These are phyloP conservation scores for Sebastes ruberrimus DNA, from an alignment of 2,797 vertebrate species.

Conservation along the genomic window DNA sequence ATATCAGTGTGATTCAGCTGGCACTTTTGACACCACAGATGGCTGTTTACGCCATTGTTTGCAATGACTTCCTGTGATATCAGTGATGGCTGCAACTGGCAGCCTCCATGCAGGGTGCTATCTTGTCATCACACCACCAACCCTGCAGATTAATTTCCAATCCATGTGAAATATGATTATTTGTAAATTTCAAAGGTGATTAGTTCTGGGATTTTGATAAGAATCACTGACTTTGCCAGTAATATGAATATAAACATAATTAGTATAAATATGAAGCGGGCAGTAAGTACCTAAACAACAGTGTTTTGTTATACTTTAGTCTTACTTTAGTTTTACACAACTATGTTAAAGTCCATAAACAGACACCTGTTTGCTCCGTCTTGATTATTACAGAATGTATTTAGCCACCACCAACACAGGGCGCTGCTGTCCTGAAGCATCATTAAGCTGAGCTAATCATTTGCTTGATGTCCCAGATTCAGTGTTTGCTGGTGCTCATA, in stretches of 20 bases:
- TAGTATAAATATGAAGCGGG: background rate
- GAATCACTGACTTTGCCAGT: background rate
- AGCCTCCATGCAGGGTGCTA: background rate
- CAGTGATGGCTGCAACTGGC: conserved; percentile 36
- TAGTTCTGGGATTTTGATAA: background rate
- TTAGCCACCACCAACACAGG: background rate
- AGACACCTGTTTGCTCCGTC: background rate
- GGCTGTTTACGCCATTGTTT: conserved; percentile 62
- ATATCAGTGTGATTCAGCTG: conserved; percentile 56
- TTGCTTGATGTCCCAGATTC: conserved; percentile 48
- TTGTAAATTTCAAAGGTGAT: background rate
- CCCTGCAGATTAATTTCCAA: conserved; percentile 3
- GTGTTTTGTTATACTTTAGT: background rate
- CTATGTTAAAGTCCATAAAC: background rate
- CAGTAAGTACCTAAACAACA: background rate
- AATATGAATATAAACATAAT: no score
- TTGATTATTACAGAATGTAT: background rate
- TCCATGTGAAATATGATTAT: background rate
- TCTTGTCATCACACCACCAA: conserved; percentile 26
- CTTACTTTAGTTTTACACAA: background rate
- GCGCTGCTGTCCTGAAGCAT: background rate
- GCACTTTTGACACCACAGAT: conserved; percentile 62
- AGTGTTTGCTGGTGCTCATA: conserved; percentile 30
- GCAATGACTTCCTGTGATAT: conserved; percentile 45
- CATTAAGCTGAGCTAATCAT: conserved; percentile 53